Percentiles rank a stretch among this genome's conserved stretches.
These are phyloP conservation scores for Sphaeramia orbicularis DNA, from an alignment of 2,797 vertebrate genomes.

Conservation along the genomic window DNA sequence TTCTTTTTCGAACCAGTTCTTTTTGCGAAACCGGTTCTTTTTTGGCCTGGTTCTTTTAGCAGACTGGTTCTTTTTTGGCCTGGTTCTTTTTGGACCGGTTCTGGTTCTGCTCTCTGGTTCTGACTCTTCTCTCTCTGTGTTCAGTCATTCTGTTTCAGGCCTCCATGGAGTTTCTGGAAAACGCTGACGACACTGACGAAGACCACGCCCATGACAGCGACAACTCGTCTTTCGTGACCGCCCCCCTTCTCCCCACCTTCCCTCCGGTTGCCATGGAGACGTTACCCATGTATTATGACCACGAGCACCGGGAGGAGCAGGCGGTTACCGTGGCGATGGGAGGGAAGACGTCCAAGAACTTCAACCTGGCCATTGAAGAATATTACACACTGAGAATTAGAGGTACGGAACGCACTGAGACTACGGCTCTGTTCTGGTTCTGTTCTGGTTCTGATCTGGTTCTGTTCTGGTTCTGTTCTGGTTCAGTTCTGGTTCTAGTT, in stretches of 20 bases:
- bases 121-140: not conserved
- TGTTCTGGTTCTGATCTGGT: not conserved
- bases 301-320: constrained; percentile 72
- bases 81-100: no score
- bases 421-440: not conserved
- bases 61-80: no score
- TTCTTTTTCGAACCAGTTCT: no score
- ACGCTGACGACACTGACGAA: constrained; percentile 25
- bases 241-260: constrained; percentile 34
- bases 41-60: no score
- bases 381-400: constrained; percentile 77
- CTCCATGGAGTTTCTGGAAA: constrained; percentile 84
- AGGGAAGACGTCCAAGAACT: constrained; percentile 13
- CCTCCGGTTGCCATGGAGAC: constrained; percentile 70
- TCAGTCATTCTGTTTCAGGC: constrained; percentile 79
- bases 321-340: constrained; percentile 62
- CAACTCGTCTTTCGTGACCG: constrained; percentile 47
- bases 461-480: not conserved
- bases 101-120: no score
- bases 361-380: constrained; percentile 39
- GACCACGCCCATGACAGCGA: constrained; percentile 40
- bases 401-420: no score
- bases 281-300: constrained; percentile 72
- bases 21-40: no score
- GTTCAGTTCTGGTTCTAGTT: not conserved